These are phyloP conservation scores for Orthonevra nobilis DNA, from an alignment of 2,888 invertebrate genomes.

Conservation along the genomic window DNA sequence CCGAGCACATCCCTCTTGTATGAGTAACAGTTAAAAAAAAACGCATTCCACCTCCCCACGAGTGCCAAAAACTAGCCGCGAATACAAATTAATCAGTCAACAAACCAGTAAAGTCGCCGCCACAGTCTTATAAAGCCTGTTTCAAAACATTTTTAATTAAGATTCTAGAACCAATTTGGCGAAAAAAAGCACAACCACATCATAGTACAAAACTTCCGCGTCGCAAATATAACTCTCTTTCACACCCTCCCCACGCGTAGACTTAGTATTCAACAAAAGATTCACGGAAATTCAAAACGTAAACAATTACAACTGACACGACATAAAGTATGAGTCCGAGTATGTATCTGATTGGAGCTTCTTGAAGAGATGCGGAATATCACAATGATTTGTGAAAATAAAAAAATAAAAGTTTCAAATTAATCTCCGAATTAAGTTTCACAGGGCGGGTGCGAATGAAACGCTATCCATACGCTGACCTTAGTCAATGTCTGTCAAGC, in stretches of 20 bases:
- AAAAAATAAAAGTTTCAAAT: not conserved
- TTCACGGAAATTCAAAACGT: constrained; percentile 46
- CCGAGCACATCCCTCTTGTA: too few relatives aligned
- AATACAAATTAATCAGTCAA: constrained; percentile 38
- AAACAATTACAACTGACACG: constrained; percentile 9
- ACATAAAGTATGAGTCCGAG: too few relatives aligned
- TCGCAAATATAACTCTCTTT: not conserved
- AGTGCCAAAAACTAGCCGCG: too few relatives aligned
- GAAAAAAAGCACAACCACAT: constrained; percentile 3
- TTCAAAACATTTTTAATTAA: constrained; percentile 1
- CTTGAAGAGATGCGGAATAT: not conserved
- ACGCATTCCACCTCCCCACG: too few relatives aligned
- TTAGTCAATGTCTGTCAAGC: constrained; percentile 56
- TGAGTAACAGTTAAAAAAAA: too few relatives aligned
- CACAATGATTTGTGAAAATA: not conserved
- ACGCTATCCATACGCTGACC: constrained; percentile 51
- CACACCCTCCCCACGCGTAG: not conserved
- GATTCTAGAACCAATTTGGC: constrained; percentile 28
- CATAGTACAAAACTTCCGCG: constrained; percentile 38
- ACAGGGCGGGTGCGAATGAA: constrained; percentile 5
- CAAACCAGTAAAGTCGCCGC: not conserved
- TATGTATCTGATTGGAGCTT: not conserved
- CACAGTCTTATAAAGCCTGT: constrained; percentile 1
- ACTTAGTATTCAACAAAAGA: constrained; percentile 60
- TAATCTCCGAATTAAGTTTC: not conserved